Base-by-base conservation (phyloP, 2,797 vertebrate species). In the Eulemur rubriventer region DNA sequence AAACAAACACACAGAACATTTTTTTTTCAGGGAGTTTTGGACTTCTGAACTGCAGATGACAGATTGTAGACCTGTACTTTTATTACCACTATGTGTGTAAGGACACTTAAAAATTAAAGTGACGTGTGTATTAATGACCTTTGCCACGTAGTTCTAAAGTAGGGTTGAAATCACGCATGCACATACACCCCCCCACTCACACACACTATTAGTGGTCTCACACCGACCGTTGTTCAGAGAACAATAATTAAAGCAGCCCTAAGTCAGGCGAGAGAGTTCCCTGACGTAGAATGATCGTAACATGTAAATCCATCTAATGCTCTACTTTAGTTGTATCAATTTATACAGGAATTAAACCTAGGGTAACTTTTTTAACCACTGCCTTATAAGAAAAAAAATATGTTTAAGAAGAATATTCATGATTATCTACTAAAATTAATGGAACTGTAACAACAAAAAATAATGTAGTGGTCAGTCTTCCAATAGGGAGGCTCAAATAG, bases 291-390 rank as follows among this genome's bases (percentile, higher is more conserved):
- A 85, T 50, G 69, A 41, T 14, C 59, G 50, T 20, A 35, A 92
- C 28, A 61, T 5, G 6, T 43, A 84, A 90, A 76, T 69, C 70
- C 33, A 76, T n/a, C 46, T 79, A 48, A 83, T 26, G 50, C n/a
- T 48, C 30, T 14, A 35, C 17, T 84, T 81, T 38, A 16, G 63
- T 50, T 79, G 18, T 18, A 41, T 18, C 6, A 69, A 30, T 50
- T 57, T 28, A 78, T 20, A 30, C 4, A 87, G 80, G 48, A 50
- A 88, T 65, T 26, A 95, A 92, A 63, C 38, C 76, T 6, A 33
- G 3, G 48, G 22, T 33, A 28, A 35, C 18, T 69, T 8, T 48
- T 48, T 7, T 20, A 48, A 22, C 16, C 33, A 43, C n/a, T 0
- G n/a, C n/a, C 33, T 63, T 7, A 70, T 57, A 41, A 81, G 11